Percentiles rank a stretch among this genome's conserved stretches.
phyloP scores from a whole-genome alignment of 1,140 invertebrate genomes.

The Andrena cerasifolii region DNA sequence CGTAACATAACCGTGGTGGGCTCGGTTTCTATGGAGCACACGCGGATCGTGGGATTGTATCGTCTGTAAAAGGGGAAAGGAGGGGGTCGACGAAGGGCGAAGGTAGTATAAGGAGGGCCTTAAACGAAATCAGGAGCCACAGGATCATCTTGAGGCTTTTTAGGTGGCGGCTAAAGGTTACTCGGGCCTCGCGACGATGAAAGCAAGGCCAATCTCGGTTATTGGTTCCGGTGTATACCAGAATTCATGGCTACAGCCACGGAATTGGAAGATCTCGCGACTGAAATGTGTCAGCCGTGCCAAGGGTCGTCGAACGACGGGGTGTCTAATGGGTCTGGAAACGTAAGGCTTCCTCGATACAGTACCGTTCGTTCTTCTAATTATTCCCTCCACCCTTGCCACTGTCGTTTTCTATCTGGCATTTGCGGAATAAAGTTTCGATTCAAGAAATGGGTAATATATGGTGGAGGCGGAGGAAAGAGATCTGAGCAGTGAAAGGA shows the following conservation, averaged over 20 bases:
- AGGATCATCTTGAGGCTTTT: slow-evolving; percentile 33
- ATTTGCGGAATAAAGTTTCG: no score
- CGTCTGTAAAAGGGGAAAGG: slow-evolving; percentile 12
- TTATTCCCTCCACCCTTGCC: not conserved
- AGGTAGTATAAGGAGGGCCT: slow-evolving; percentile 24
- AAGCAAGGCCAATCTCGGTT: slow-evolving; percentile 74
- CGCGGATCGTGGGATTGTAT: slow-evolving; percentile 62
- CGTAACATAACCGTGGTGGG: slow-evolving; percentile 65
- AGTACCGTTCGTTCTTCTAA: slow-evolving; percentile 5
- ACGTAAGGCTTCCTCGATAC: slow-evolving; percentile 36
- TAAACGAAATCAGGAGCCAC: slow-evolving; percentile 50
- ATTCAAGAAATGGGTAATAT: no score
- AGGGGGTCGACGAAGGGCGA: slow-evolving; percentile 1
- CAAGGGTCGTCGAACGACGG: slow-evolving; percentile 43
- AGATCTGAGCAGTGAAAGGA: no score
- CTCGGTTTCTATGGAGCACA: slow-evolving; percentile 52
- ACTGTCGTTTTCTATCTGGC: no score
- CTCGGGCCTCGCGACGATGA: slow-evolving; percentile 35
- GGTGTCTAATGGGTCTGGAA: slow-evolving; percentile 28
- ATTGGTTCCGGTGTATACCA: slow-evolving; percentile 66
- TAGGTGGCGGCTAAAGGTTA: slow-evolving; percentile 50
- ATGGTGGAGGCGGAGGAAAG: no score
- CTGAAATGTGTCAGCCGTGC: slow-evolving; percentile 47
- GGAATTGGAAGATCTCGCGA: slow-evolving; percentile 54
- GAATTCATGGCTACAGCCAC: slow-evolving; percentile 54